A percentile compares a stretch with the other conserved stretches of the same genome.
phyloP scores from a whole-genome alignment of 2,888 invertebrate species.

The Hirtodrosophila confusa region DNA sequence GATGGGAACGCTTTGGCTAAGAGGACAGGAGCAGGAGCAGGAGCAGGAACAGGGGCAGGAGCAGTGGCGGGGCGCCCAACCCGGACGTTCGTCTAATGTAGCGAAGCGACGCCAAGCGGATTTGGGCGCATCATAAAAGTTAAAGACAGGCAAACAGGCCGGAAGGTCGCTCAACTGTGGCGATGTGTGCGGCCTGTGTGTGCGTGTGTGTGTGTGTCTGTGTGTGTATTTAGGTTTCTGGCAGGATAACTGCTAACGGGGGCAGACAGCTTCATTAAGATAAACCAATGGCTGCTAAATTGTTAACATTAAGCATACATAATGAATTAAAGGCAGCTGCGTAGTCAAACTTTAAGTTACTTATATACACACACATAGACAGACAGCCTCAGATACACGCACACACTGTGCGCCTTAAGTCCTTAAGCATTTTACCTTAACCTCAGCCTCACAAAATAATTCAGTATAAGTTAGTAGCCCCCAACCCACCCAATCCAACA shows the following conservation, averaged over 20 bases:
- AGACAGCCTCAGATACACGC: conserved; percentile 21
- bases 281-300: conserved; percentile 80
- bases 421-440: conserved; percentile 43
- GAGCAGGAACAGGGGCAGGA: neutral
- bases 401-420: conserved; percentile 8
- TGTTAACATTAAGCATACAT: conserved; percentile 78
- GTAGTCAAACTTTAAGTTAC: conserved; percentile 58
- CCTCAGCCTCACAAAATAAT: conserved; percentile 48
- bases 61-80: neutral
- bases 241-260: conserved; percentile 35
- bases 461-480: conserved; percentile 40
- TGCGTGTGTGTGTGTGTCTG: conserved; percentile 47
- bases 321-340: conserved; percentile 71
- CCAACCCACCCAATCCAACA: neutral
- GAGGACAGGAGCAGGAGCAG: neutral
- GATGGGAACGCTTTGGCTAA: conserved; percentile 33
- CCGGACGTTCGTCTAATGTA: conserved; percentile 33
- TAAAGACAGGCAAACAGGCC: conserved; percentile 68
- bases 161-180: conserved; percentile 60
- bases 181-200: conserved; percentile 8
- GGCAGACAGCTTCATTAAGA: conserved; percentile 78
- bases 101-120: conserved; percentile 65
- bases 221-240: conserved; percentile 60
- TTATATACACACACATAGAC: conserved; percentile 17
- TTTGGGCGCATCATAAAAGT: conserved; percentile 73